Conservation (phyloP, 2,113 vertebrate genomes). For the Oriolus oriolus region DNA sequence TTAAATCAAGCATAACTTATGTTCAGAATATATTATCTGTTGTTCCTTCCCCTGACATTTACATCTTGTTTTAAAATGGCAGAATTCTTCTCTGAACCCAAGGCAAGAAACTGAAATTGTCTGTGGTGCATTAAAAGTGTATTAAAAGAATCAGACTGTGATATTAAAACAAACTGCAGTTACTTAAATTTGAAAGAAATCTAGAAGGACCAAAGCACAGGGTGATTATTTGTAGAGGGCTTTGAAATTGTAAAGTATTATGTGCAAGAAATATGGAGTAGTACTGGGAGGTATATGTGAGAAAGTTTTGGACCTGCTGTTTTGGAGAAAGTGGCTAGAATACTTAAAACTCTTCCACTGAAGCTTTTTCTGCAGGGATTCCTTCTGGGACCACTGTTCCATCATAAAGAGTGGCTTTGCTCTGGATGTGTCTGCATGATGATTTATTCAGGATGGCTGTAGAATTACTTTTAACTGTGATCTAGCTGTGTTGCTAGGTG, state of each 20-base stretch:
- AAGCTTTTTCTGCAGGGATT: background rate
- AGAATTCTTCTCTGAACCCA: background rate
- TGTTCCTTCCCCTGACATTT: background rate
- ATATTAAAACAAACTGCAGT: background rate
- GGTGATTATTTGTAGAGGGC: background rate
- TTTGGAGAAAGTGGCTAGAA: background rate
- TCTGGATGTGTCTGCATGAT: background rate
- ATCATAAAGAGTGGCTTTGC: background rate
- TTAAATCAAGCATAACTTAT: background rate
- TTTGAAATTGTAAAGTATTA: background rate
- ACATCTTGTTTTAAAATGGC: background rate
- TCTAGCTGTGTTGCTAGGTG: background rate
- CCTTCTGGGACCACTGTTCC: background rate
- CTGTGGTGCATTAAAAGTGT: background rate
- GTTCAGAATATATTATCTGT: background rate
- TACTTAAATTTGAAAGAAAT: background rate
- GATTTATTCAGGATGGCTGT: background rate
- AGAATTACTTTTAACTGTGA: background rate
- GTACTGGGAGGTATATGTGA: background rate
- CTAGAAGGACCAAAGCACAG: background rate
- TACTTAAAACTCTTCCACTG: background rate
- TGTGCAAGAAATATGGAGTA: background rate
- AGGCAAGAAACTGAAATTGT: background rate
- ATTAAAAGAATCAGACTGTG: background rate
- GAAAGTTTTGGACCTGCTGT: background rate